Conservation (phyloP, 2,113 vertebrate genomes). For the Nothocercus nigrocapillus region DNA sequence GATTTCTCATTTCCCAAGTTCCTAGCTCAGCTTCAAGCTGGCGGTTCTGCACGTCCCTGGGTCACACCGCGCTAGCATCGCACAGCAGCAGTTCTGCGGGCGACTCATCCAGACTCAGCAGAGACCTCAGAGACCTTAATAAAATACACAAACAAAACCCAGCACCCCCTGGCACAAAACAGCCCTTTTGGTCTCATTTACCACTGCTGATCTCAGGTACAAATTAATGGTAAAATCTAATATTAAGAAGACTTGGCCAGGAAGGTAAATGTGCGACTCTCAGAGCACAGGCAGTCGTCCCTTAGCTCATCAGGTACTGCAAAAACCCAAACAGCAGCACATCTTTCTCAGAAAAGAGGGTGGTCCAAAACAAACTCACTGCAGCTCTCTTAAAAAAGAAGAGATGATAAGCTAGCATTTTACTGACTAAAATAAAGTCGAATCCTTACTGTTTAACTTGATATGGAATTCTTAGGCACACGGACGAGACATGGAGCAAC, state of each 20-base stretch:
- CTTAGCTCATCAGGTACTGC: background rate
- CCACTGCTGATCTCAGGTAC: background rate
- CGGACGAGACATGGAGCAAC: background rate
- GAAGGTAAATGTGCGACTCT: background rate
- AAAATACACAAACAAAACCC: too few relatives aligned
- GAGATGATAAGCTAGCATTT: background rate
- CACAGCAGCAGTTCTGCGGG: background rate
- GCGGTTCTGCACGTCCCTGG: background rate
- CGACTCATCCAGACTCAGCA: background rate
- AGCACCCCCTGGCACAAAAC: background rate
- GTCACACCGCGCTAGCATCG: background rate
- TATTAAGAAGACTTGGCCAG: background rate
- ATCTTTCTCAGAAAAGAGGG: slow-evolving; percentile 41
- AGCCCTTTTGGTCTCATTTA: background rate
- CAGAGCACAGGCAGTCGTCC: background rate
- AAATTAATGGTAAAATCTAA: background rate
- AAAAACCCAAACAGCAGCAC: background rate
- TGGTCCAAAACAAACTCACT: background rate
- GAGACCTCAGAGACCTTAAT: background rate
- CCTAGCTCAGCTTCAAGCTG: background rate
- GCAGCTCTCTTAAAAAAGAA: background rate
- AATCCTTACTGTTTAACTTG: background rate
- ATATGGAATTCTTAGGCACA: background rate
- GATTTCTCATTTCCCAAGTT: background rate
- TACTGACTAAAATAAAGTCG: fast-evolving